Evolutionary conservation across 2,797 vertebrate genomes (phyloP).

Genomic region (Zalophus californianus): DNA sequence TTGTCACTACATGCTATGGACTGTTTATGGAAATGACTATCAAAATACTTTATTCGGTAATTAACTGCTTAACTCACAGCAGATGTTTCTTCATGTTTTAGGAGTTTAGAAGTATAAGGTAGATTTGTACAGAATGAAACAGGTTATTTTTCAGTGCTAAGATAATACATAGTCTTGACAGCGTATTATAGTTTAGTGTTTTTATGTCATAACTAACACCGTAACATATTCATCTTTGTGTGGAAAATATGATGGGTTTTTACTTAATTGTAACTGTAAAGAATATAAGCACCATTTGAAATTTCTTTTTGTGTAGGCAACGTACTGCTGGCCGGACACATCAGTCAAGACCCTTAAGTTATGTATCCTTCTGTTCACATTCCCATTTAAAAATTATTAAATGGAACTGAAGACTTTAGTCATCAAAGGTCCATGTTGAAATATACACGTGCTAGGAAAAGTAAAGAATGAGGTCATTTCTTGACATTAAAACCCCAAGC

Average conservation of each 20-base stretch:
- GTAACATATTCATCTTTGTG: neutral
- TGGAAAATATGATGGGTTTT: neutral
- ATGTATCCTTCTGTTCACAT: neutral
- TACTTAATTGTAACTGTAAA: neutral
- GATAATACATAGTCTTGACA: neutral
- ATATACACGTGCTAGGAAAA: neutral
- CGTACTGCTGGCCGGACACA: neutral
- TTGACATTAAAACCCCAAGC: neutral
- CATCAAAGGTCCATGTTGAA: neutral
- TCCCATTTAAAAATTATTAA: neutral
- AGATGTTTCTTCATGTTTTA: neutral
- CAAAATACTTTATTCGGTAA: neutral
- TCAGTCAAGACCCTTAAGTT: neutral
- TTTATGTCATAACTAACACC: neutral
- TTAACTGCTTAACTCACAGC: neutral
- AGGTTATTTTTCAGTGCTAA: neutral
- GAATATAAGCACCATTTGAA: neutral
- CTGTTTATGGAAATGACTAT: neutral
- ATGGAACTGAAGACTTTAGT: neutral
- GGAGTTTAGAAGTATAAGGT: neutral
- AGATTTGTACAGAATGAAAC: neutral
- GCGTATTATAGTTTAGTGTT: neutral
- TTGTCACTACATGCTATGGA: neutral
- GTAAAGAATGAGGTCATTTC: neutral
- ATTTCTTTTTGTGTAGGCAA: slow-evolving; percentile 1